These are phyloP conservation scores for Chloropsis hardwickii DNA, from an alignment of 2,113 vertebrate species.

Conservation along the genomic window DNA sequence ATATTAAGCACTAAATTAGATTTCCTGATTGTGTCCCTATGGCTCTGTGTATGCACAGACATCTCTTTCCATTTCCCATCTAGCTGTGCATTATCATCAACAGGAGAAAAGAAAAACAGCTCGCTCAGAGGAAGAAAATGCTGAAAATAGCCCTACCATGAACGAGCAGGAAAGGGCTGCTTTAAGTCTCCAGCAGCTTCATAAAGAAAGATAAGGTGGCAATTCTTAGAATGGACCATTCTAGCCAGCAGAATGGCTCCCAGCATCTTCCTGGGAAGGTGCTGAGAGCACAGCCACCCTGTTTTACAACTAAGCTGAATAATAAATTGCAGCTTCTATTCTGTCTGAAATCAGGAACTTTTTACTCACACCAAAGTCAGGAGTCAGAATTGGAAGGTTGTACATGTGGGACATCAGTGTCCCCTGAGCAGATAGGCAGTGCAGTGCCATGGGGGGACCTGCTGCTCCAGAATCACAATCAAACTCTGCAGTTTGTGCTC, in stretches of 20 bases:
- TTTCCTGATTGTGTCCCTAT: not conserved
- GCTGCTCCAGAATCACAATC: not conserved
- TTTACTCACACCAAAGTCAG: not conserved
- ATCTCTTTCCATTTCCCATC: not conserved
- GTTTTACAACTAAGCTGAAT: not conserved
- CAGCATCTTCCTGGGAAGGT: not conserved
- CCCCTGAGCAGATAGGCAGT: not conserved
- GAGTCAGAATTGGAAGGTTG: not conserved
- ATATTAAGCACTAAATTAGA: not conserved
- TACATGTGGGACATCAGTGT: accelerated
- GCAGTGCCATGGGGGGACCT: not conserved
- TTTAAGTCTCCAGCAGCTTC: not conserved
- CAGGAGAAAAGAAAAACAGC: accelerated
- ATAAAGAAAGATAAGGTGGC: not conserved
- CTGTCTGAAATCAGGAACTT: not conserved
- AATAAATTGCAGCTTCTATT: not conserved
- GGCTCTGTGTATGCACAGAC: not conserved
- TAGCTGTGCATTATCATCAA: not conserved
- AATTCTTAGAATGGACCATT: not conserved
- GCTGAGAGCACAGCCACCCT: not conserved
- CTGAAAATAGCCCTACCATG: not conserved
- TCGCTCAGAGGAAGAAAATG: not conserved
- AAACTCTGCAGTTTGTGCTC: not conserved
- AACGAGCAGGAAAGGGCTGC: not conserved
- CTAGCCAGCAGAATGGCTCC: not conserved